These are phyloP conservation scores for Balearica regulorum DNA, from an alignment of 2,797 vertebrate genomes.

Conservation along the genomic window DNA sequence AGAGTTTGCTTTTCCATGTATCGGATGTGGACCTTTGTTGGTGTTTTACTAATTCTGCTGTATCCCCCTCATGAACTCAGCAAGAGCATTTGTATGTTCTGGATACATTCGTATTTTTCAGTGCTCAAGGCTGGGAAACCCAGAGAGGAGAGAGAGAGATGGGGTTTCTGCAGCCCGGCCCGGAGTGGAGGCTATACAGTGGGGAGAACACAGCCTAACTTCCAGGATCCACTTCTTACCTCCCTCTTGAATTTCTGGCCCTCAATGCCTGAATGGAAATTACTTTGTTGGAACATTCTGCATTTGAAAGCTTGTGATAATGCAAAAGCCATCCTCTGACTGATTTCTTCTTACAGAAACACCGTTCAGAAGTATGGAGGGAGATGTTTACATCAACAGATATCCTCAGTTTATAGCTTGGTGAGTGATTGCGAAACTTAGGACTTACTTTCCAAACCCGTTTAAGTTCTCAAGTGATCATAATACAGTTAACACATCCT, in stretches of 20 bases:
- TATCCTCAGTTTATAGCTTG: background rate
- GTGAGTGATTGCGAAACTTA: background rate
- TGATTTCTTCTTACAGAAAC: background rate
- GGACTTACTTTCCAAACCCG: background rate
- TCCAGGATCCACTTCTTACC: background rate
- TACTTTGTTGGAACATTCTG: background rate
- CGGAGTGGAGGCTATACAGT: background rate
- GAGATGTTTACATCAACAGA: constrained; percentile 3
- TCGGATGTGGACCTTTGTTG: background rate
- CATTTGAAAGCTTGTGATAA: background rate
- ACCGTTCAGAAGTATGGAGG: background rate
- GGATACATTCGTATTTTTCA: background rate
- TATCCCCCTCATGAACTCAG: background rate
- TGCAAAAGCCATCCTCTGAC: background rate
- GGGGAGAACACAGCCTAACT: background rate
- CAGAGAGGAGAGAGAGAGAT: background rate
- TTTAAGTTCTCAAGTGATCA: background rate
- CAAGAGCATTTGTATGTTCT: background rate
- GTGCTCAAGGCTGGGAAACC: background rate
- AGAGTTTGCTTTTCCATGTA: background rate
- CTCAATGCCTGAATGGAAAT: background rate
- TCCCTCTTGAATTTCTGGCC: background rate
- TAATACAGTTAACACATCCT: background rate
- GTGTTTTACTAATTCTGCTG: background rate
- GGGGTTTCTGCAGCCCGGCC: background rate